Conservation (phyloP, 2,113 vertebrate genomes). For the Engystomops pustulosus region DNA sequence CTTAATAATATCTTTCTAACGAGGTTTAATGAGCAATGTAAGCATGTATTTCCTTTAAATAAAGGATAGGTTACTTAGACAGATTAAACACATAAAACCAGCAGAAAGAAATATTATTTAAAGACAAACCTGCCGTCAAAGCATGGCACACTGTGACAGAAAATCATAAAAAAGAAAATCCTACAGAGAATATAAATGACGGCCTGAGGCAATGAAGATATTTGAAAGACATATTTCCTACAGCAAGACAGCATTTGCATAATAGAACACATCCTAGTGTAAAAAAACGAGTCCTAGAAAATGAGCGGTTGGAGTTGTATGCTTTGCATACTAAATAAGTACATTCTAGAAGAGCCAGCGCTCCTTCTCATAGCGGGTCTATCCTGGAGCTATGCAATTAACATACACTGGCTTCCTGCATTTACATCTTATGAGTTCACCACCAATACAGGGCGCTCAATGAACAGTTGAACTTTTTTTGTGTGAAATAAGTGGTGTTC, state of each 20-base stretch:
- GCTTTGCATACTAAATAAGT: slow-evolving; percentile 55
- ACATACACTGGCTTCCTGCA: slow-evolving; percentile 50
- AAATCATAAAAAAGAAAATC: slow-evolving; percentile 6
- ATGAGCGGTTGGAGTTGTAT: slow-evolving; percentile 40
- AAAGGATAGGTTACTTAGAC: background rate
- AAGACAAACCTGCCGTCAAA: background rate
- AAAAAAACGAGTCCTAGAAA: slow-evolving; percentile 42
- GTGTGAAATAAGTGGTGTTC: slow-evolving; percentile 4
- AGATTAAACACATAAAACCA: background rate
- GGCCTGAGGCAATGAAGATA: slow-evolving; percentile 48
- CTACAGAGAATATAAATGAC: slow-evolving; percentile 12
- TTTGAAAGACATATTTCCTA: slow-evolving; percentile 53
- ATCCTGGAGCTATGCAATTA: slow-evolving; percentile 52
- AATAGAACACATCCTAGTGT: slow-evolving; percentile 52
- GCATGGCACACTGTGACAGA: background rate
- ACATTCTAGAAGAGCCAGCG: slow-evolving; percentile 23
- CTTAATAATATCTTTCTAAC: background rate
- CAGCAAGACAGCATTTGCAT: slow-evolving; percentile 46
- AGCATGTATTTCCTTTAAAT: too few species aligned
- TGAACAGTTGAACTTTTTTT: slow-evolving; percentile 1
- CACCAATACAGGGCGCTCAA: slow-evolving; percentile 3
- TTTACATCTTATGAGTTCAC: slow-evolving; percentile 45
- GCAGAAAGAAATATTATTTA: slow-evolving; percentile 20
- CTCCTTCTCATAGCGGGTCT: slow-evolving; percentile 21
- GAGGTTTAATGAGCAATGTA: background rate